Percentiles rank a stretch among this genome's conserved stretches.
These are phyloP conservation scores for Ladona fulva DNA, from an alignment of 1,140 invertebrate genomes.

Conservation along the genomic window DNA sequence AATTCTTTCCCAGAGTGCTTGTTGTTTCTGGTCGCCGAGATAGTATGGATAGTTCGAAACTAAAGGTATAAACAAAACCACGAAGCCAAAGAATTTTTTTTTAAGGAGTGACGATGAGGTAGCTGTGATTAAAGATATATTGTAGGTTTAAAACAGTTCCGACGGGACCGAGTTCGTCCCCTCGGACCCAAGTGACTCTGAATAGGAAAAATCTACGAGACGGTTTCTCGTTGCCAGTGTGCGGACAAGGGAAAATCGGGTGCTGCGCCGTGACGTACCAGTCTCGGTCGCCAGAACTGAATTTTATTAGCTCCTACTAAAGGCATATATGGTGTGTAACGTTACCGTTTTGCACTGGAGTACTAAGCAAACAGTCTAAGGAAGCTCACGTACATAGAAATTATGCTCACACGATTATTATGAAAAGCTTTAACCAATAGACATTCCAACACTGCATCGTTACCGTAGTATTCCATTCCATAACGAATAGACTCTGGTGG, in stretches of 20 bases:
- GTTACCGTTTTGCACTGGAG: background rate
- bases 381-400: background rate
- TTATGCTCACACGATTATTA: background rate
- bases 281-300: background rate
- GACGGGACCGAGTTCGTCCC: background rate
- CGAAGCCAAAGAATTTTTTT: background rate
- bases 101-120: background rate
- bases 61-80: background rate
- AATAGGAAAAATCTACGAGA: too few species aligned
- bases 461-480: background rate
- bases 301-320: background rate
- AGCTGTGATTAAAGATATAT: background rate
- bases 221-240: too few species aligned
- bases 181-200: too few species aligned
- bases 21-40: background rate
- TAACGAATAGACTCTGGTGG: background rate
- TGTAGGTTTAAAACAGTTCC: background rate
- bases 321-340: background rate
- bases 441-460: background rate
- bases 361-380: background rate
- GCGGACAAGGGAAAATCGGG: too few species aligned
- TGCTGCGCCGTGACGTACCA: background rate
- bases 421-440: constrained; percentile 3
- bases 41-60: background rate
- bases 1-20: background rate